Percentiles rank a stretch among this genome's conserved stretches.
Evolutionary conservation across 2,113 vertebrate genomes (phyloP).

Genomic region (Thinocorus orbignyianus): DNA sequence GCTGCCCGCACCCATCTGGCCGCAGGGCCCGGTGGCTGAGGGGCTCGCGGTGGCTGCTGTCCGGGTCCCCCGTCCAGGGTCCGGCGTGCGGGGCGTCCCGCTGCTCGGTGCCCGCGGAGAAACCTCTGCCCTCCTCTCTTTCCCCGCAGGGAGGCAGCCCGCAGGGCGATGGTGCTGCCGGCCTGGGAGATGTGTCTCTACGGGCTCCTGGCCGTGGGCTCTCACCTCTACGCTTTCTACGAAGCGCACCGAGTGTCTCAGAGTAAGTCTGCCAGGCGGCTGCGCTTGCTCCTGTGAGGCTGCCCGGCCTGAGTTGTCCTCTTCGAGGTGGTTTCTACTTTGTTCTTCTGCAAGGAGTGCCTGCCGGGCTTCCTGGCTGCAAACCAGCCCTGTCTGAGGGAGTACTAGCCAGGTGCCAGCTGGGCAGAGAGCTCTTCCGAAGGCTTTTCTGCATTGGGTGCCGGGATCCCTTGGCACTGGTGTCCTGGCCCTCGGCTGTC

Average conservation of each 20-base stretch:
- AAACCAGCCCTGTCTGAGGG: not conserved
- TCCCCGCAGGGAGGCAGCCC: not conserved
- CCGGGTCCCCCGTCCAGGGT: not conserved
- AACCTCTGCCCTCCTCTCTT: not conserved
- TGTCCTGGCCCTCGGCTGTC: not conserved
- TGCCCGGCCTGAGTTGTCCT: not conserved
- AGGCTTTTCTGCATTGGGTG: not conserved
- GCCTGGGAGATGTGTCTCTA: constrained; percentile 72
- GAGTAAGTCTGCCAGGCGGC: constrained; percentile 52
- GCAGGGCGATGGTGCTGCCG: constrained; percentile 48
- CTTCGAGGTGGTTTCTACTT: not conserved
- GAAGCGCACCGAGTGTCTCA: constrained; percentile 74
- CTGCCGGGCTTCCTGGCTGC: not conserved
- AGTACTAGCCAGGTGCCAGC: not conserved
- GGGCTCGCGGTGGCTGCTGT: not conserved
- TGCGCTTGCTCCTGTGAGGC: not conserved
- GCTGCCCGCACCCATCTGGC: not conserved
- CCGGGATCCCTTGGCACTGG: not conserved
- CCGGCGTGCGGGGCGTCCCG: not conserved
- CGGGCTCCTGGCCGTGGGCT: constrained; percentile 66
- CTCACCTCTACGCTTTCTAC: constrained; percentile 79
- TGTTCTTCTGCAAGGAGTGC: not conserved
- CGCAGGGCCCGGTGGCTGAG: not conserved
- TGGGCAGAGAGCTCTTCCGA: not conserved
- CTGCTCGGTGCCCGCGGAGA: not conserved